Base-by-base conservation (phyloP, 2,113 vertebrate genomes). In the Hippocampus guttulatus region DNA sequence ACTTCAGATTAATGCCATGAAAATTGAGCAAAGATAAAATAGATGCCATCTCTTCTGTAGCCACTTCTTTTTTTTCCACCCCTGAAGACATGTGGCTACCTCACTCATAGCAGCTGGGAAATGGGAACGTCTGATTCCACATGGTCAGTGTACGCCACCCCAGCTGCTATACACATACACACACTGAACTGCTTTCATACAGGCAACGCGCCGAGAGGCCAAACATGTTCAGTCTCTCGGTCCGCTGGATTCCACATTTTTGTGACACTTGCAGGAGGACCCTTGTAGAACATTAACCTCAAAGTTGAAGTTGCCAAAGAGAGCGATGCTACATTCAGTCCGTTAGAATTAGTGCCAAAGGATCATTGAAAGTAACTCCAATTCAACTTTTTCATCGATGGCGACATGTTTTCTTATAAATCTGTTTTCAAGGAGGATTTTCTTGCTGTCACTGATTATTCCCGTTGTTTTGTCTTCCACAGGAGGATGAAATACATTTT, bases 101-200 rank as follows among this genome's bases (percentile, higher is more conserved):
- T 83, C 68, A 11, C 33, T n/a, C 38, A 23, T 67, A 68, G 60
- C 75, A 70, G 58, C 58, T 47, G 69, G 76, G 75, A 84, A 85
- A 87, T 70, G 71, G 70, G 76, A 86, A 83, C 60, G 71, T 52
- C 72, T 76, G 69, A 80, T 76, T 82, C 80, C 80, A 84, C 76
- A 83, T 81, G 70, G 82, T 85, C 81, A 88, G 74, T 70, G 71
- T 76, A 68, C 75, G 62, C 78, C 71, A 68, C 43, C 83, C 81
- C 86, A 90, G 86, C 85, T 88, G 89, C 81, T 71, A 45, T 76
- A 62, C 57, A 64, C 68, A 68, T 55, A 55, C 79, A 64, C 57
- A 67, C 63, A 51, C 58, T 81, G 76, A 84, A 73, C 68, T 77
- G 79, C 73, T 64, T 70, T 84, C 76, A 81, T 84, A 62, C 78